phyloP scores from a whole-genome alignment of 2,113 vertebrate species.

The Dipodomys spectabilis region DNA sequence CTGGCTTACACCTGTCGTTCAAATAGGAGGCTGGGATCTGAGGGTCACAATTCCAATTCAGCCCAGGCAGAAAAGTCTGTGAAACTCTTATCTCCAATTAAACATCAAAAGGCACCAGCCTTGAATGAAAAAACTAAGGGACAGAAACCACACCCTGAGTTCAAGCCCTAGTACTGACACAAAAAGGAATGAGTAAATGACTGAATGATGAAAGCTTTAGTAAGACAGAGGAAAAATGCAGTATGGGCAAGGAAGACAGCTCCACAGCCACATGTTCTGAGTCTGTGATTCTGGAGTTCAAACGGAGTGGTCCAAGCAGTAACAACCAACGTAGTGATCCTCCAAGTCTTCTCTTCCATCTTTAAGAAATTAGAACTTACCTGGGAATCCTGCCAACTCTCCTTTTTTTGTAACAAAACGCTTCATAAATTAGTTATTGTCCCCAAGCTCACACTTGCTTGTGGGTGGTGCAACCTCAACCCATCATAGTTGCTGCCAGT shows the following conservation, averaged over 20 bases:
- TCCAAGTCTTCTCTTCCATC: neutral
- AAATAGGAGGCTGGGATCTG: no score
- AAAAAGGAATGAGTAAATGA: no score
- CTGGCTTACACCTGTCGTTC: no score
- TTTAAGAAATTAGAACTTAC: neutral
- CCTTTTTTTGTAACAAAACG: slow-evolving; percentile 58
- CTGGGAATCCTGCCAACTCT: slow-evolving; percentile 22
- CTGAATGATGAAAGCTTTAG: no score
- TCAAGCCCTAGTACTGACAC: no score
- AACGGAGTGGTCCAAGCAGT: neutral
- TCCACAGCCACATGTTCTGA: neutral
- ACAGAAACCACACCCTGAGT: no score
- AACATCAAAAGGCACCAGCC: no score
- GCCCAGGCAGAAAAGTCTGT: no score
- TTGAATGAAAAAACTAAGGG: no score
- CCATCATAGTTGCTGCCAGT: accelerated
- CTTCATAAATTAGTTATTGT: neutral
- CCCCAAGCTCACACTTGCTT: neutral
- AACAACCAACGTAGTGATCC: neutral
- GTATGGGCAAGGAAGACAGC: neutral
- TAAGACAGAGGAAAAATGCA: neutral
- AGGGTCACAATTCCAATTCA: no score
- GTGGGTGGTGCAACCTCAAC: accelerated
- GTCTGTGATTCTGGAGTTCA: neutral
- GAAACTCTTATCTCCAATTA: no score